These are phyloP conservation scores for Planococcus citri DNA, from an alignment of 1,140 invertebrate species.

Conservation along the genomic window DNA sequence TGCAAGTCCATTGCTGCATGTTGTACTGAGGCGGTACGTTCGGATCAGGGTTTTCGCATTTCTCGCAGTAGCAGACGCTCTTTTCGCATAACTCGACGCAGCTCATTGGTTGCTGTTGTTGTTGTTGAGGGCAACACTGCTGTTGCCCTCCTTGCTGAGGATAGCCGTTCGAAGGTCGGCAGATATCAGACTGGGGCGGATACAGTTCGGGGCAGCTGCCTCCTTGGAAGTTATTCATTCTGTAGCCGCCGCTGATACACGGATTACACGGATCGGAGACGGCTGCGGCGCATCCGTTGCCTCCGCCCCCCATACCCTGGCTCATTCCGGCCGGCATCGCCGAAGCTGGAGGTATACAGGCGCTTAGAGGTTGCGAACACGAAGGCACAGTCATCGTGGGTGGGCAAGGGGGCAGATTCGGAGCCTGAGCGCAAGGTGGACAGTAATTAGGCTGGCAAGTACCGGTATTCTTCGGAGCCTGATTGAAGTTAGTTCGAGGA, in stretches of 20 bases:
- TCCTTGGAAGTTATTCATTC: background rate
- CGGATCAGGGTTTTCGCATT: background rate
- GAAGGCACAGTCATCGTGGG: background rate
- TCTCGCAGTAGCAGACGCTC: background rate
- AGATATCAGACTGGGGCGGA: background rate
- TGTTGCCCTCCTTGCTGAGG: too few species aligned
- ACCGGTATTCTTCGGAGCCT: background rate
- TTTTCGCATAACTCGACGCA: background rate
- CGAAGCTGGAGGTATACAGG: background rate
- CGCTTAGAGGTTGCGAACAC: background rate
- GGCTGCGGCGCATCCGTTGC: background rate
- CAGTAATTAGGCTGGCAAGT: background rate
- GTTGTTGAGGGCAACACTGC: background rate
- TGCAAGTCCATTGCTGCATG: background rate
- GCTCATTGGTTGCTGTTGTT: background rate
- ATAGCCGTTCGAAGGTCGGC: background rate
- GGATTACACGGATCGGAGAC: background rate
- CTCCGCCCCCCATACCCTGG: background rate
- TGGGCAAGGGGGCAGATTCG: background rate
- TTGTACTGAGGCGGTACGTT: background rate
- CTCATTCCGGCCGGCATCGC: background rate
- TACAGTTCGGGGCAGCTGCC: background rate
- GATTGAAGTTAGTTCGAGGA: background rate
- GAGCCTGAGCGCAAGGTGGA: background rate
- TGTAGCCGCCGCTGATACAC: background rate